A percentile compares a stretch with the other conserved stretches of the same genome.
Evolutionary conservation across 2,888 invertebrate species (phyloP).

Genomic region (Linnaemya vulpina): DNA sequence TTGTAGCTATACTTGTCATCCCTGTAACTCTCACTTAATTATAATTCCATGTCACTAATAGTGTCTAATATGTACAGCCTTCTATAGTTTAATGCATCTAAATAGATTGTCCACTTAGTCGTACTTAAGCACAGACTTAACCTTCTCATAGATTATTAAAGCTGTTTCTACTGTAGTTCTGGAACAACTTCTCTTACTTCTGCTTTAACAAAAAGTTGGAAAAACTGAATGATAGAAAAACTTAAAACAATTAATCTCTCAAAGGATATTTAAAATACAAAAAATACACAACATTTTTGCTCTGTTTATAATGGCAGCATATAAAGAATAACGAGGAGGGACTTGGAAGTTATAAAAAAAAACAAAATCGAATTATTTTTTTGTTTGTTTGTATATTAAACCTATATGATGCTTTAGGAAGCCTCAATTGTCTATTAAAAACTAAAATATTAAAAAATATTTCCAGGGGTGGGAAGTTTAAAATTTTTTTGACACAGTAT

Average conservation of each 20-base stretch:
- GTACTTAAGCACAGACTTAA: conserved; percentile 9
- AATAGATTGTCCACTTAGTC: conserved; percentile 35
- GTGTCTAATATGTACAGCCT: background rate
- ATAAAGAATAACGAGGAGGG: background rate
- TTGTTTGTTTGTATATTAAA: too few species aligned
- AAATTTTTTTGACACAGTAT: too few species aligned
- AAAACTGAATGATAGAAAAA: background rate
- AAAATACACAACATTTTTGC: conserved; percentile 20
- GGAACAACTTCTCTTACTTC: background rate
- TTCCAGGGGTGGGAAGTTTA: too few species aligned
- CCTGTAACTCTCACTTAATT: too few species aligned
- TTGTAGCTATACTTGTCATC: too few species aligned
- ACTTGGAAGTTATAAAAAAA: background rate
- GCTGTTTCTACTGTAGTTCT: background rate
- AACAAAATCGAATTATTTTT: too few species aligned
- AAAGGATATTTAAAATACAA: conserved; percentile 47
- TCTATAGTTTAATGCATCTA: background rate
- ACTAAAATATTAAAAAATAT: too few species aligned
- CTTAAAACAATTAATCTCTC: conserved; percentile 58
- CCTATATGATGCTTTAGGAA: too few species aligned
- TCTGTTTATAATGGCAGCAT: conserved; percentile 9
- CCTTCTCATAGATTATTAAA: conserved; percentile 5
- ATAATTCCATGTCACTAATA: background rate
- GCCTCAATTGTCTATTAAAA: too few species aligned
- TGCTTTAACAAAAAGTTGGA: background rate